Percentiles rank a stretch among this genome's conserved stretches.
Conservation (phyloP, 2,888 invertebrate genomes). For the Hedychridium roseum region DNA sequence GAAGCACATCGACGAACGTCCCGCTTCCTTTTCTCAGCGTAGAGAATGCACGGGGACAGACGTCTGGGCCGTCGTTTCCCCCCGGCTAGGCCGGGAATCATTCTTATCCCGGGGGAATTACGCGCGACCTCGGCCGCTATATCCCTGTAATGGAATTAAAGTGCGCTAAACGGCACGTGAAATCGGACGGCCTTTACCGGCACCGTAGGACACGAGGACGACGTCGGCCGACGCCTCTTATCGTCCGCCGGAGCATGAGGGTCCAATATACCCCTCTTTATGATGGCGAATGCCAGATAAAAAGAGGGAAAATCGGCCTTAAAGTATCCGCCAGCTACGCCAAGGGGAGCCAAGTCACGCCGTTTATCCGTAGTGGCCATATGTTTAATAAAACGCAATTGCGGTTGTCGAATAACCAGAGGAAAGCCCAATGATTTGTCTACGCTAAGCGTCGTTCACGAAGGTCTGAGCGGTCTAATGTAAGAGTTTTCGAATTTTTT, state of each 20-base stretch:
- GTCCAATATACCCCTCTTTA: conserved; percentile 14
- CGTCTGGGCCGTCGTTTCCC: neutral
- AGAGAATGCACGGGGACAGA: no score
- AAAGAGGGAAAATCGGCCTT: neutral
- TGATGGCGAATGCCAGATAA: neutral
- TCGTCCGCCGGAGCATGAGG: conserved; percentile 21
- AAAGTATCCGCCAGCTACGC: neutral
- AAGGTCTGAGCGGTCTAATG: no score
- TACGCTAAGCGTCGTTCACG: no score
- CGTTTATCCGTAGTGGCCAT: no score
- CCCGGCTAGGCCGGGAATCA: conserved; percentile 14
- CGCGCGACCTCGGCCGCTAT: conserved; percentile 24
- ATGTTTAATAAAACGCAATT: no score
- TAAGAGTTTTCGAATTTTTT: no score
- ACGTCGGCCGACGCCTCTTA: conserved; percentile 15
- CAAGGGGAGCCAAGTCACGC: no score
- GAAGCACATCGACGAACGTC: conserved; percentile 15
- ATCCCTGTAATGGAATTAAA: conserved; percentile 43
- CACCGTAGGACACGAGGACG: no score
- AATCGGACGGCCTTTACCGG: conserved; percentile 29
- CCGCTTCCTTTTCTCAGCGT: conserved; percentile 2
- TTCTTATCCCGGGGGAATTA: conserved; percentile 33
- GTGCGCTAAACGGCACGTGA: conserved; percentile 40
- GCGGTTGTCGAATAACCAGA: no score
- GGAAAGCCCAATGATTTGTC: no score